Base-by-base conservation (phyloP, 2,113 vertebrate species). In the Pycnonotus jocosus region DNA sequence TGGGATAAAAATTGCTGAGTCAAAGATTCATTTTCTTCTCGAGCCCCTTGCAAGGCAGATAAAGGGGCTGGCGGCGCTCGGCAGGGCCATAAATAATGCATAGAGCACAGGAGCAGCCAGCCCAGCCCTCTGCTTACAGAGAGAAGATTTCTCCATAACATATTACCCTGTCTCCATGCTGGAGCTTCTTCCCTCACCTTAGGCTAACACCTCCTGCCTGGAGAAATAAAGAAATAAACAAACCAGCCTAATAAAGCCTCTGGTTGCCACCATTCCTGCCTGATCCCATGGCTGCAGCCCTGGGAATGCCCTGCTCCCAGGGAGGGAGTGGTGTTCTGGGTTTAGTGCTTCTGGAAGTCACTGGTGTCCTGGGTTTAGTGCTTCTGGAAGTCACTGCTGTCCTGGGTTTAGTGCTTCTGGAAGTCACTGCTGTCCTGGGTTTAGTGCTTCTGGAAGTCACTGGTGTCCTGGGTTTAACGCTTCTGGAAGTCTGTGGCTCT, bases 51-150 rank as follows among this genome's bases (percentile, higher is more conserved):
- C 94, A 96, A 97, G 95, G 93, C 78, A 90, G 93, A 96, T 73
- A 92, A 96, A 97, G 68, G 31, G 88, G 94, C 70, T 3, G 28
- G 58, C 12, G 19, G 62, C 1, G 1, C 47, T 57, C 45, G 28
- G 92, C 70, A 81, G 95, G 95, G 57, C 87, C 58, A 86, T 97
- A 96, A 97, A 97, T 97, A 98, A 97, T 87, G 77, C 88, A 96
- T 40, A 37, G 90, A 86, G 88, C 76, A 60, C 80, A 30, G 93
- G 73, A 94, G 86, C 91, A 96, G 94, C 87, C 88, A 21, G 33
- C 90, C 89, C 77, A 76, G 64, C 78, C 86, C 86, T 96, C 90
- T 92, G 92, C 96, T 95, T 62, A 68, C 94, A 64, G 88, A 60
- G 28, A 45, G 81, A 73, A 86, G 80, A 64, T 86, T 85, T 91